Percentiles rank a stretch among this genome's conserved stretches.
Evolutionary conservation across 2,888 invertebrate species (phyloP).

Genomic region (Eupithecia exiguata): DNA sequence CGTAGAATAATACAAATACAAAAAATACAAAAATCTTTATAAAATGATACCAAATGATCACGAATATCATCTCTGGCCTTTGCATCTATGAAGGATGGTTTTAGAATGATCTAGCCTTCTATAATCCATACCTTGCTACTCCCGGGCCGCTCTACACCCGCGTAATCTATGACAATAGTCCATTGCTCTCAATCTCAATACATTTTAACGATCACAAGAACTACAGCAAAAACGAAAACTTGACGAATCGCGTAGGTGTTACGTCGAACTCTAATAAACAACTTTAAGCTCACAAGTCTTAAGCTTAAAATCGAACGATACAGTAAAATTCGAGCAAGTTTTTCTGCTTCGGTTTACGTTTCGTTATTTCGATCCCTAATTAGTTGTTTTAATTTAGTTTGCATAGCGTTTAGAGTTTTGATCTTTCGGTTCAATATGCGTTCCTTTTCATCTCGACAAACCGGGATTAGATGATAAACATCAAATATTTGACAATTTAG

Average conservation of each 20-base stretch:
- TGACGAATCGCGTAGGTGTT: conserved; percentile 63
- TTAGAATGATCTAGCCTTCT: neutral
- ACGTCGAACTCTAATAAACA: conserved; percentile 49
- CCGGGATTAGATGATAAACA: neutral
- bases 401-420: conserved; percentile 23
- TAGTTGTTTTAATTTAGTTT: conserved; percentile 24
- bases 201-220: conserved; percentile 69
- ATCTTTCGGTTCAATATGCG: conserved; percentile 15
- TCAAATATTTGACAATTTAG: neutral
- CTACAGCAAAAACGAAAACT: conserved; percentile 59
- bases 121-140: neutral
- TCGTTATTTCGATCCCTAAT: conserved; percentile 34
- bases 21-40: too few relatives aligned
- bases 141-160: neutral
- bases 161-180: conserved; percentile 45
- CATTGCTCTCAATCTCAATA: conserved; percentile 50
- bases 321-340: conserved; percentile 32
- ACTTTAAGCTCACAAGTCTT: neutral
- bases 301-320: neutral
- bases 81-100: neutral
- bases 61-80: neutral
- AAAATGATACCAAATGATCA: too few relatives aligned
- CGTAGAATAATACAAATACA: too few relatives aligned
- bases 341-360: conserved; percentile 32
- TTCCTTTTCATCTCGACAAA: conserved; percentile 8